Evolutionary conservation across 2,797 vertebrate genomes (phyloP).

Genomic region (Rhinella marina): DNA sequence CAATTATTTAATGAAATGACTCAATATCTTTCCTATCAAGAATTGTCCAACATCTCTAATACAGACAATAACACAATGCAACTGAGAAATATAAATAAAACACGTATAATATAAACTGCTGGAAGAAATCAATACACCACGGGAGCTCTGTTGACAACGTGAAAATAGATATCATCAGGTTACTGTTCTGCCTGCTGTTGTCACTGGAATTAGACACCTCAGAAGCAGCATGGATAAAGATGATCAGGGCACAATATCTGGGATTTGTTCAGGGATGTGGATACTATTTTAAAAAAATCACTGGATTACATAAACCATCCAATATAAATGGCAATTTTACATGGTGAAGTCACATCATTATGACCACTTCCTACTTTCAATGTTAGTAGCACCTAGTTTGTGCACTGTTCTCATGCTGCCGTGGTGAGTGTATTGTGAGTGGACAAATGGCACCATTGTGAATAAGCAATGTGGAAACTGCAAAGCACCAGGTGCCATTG

Average conservation of each 20-base stretch:
- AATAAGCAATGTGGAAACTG: no score
- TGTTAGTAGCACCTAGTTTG: no score
- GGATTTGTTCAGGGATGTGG: neutral
- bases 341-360: no score
- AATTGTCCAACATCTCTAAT: neutral
- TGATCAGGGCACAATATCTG: neutral
- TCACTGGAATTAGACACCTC: constrained; percentile 20
- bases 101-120: constrained; percentile 20
- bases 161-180: constrained; percentile 22
- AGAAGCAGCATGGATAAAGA: neutral
- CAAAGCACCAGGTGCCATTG: no score
- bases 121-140: constrained; percentile 23
- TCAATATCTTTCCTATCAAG: neutral
- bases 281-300: neutral
- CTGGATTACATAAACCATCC: neutral
- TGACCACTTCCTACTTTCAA: no score
- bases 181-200: constrained; percentile 32
- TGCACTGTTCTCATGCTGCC: no score
- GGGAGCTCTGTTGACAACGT: constrained; percentile 13
- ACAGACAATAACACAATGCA: neutral
- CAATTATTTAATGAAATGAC: constrained; percentile 4
- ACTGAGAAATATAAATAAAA: constrained; percentile 23
- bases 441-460: no score
- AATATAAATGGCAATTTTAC: no score
- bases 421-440: no score